Evolutionary conservation across 2,113 vertebrate genomes (phyloP).

Genomic region (Physeter macrocephalus): DNA sequence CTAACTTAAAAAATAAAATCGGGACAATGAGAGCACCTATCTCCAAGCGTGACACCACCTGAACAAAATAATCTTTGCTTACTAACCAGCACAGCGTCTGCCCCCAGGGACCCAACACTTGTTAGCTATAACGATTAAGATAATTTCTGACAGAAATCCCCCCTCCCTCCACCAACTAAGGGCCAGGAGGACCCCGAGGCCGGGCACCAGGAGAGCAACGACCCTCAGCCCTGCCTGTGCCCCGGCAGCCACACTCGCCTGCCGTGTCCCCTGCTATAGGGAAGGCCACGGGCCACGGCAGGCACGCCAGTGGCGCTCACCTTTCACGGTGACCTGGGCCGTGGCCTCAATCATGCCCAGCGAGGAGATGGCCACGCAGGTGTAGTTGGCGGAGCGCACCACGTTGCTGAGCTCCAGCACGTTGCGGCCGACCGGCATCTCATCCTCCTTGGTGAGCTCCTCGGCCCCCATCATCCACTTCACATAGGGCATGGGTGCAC

Average conservation of each 20-base stretch:
- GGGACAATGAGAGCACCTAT: neutral
- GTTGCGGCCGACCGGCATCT: slow-evolving; percentile 95
- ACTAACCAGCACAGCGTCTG: neutral
- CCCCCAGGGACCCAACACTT: neutral
- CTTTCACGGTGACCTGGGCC: slow-evolving; percentile 96
- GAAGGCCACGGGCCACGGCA: neutral
- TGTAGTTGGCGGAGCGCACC: slow-evolving; percentile 93
- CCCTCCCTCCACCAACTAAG: neutral
- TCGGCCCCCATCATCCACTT: slow-evolving; percentile 93
- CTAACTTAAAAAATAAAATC: neutral
- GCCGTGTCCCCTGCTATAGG: accelerated
- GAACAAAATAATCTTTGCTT: neutral
- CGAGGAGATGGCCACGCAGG: slow-evolving; percentile 95
- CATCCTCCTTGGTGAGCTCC: slow-evolving; percentile 93
- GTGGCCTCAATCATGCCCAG: slow-evolving; percentile 95
- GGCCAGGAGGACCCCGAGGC: neutral
- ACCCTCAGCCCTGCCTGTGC: too few species aligned
- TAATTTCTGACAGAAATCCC: neutral
- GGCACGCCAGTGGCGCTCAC: slow-evolving; percentile 70
- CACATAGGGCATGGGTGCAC: slow-evolving; percentile 96
- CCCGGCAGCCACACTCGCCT: neutral
- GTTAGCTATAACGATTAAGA: neutral
- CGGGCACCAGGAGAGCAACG: neutral
- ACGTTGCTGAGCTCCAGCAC: slow-evolving; percentile 94
- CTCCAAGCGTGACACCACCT: neutral